A percentile compares a stretch with the other conserved stretches of the same genome.
Conservation (phyloP, 2,113 vertebrate species). For the Corvus cornix region DNA sequence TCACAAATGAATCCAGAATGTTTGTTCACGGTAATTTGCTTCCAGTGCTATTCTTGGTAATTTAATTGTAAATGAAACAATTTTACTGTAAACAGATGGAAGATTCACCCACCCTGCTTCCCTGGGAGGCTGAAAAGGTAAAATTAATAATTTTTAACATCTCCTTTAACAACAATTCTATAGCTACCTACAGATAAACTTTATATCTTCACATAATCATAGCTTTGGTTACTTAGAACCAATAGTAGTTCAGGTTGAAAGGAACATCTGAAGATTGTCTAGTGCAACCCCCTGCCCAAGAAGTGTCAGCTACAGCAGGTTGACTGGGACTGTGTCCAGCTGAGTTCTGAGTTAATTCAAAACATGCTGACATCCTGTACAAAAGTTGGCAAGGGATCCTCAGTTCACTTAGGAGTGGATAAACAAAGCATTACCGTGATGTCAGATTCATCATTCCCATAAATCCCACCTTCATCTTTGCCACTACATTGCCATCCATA, state of each 20-base stretch:
- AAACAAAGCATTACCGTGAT: background rate
- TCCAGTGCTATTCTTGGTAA: constrained; percentile 61
- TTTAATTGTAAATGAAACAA: constrained; percentile 70
- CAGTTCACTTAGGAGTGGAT: background rate
- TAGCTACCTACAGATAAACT: background rate
- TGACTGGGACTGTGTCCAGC: background rate
- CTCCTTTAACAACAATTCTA: background rate
- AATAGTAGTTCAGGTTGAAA: background rate
- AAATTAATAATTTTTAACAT: background rate
- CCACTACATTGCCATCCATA: background rate
- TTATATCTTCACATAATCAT: background rate
- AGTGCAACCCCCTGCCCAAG: background rate
- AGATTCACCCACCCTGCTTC: background rate
- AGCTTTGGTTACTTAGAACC: background rate
- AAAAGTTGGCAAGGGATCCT: background rate
- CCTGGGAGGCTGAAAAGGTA: background rate
- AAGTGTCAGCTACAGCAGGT: background rate
- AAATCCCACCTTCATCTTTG: background rate
- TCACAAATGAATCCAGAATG: constrained; percentile 63
- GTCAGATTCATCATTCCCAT: background rate
- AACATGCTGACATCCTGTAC: background rate
- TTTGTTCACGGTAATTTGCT: constrained; percentile 58
- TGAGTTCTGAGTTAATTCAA: background rate
- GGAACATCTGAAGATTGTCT: background rate
- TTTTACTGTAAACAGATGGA: constrained; percentile 40